Conservation (phyloP, 2,113 vertebrate species). For the Ciconia maguari region DNA sequence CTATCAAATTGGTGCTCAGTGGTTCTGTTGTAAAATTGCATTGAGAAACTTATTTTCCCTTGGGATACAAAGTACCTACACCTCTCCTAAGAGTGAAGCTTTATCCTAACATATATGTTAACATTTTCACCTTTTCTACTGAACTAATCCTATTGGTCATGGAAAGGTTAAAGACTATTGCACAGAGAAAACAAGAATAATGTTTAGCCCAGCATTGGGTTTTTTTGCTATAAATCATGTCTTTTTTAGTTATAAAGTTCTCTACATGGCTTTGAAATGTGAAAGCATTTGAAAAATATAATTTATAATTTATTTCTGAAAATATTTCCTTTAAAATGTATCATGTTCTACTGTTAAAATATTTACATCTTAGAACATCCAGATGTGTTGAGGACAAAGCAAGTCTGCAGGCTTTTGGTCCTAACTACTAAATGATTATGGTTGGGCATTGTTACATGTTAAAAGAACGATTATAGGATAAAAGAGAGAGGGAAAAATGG, state of each 20-base stretch:
- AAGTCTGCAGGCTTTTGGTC: not conserved
- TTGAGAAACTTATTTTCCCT: not conserved
- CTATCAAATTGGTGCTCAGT: not conserved
- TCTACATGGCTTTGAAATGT: not conserved
- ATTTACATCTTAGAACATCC: not conserved
- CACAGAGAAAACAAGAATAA: not conserved
- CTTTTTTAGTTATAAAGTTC: not conserved
- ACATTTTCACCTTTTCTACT: not conserved
- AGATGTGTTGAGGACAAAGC: not conserved
- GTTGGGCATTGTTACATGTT: not conserved
- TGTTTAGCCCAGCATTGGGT: not conserved
- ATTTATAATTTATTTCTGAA: not conserved
- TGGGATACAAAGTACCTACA: not conserved
- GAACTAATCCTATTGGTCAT: not conserved
- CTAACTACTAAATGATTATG: not conserved
- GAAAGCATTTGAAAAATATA: not conserved
- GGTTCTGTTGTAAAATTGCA: not conserved
- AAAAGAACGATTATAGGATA: not conserved
- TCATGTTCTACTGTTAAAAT: not conserved
- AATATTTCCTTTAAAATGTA: not conserved
- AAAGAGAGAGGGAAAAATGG: not conserved
- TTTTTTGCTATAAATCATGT: not conserved
- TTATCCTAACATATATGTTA: not conserved
- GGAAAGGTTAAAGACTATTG: not conserved
- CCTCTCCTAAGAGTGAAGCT: not conserved